Base-by-base conservation (phyloP, 2,888 invertebrate species). In the Mayetiola destructor region DNA sequence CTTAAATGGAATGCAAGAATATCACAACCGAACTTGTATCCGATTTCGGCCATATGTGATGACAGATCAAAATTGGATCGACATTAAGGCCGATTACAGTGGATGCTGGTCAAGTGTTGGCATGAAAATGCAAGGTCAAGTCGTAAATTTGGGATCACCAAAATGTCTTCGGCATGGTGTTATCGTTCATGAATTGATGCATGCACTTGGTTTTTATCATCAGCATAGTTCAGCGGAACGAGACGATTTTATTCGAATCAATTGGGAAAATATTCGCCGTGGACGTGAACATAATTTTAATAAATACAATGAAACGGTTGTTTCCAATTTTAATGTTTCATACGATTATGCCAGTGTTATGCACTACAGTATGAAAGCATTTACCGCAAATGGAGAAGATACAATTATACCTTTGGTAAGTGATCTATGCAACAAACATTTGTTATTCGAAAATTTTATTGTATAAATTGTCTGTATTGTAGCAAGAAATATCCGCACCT, bases 151-250 rank as follows among this genome's bases (percentile, higher is more conserved):
- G 1, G 76, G 67, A 60, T 73, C 76, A 1, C 74, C 74, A 20
- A 75, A 77, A 30, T 81, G 81, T 65, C 76, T 81, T 58, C 72
- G 68, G 27, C 76, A 77, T 59, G 82, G 85, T 16, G 82, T 82
- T 10, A 76, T 85, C 3, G 77, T 84, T 8, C 87, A 90, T 66
- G 89, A 90, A 68, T 75, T 89, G 67, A 75, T 89, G 64, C 89
- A 89, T 65, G 81, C 85, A 0, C 68, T 87, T 1, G 89, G 89
- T 0, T 88, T 89, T 69, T 85, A 84, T 67, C 89, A 90, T 66
- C 88, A 88, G 72, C 89, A 89, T 66, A 85, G 84, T 65, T 77
- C 87, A 21, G 79, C 80, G 16, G 82, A 88, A 68, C 77, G 90
- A 61, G 88, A 89, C 65, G 77, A 83, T 1, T 87, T 76, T 67